phyloP scores from a whole-genome alignment of 2,113 vertebrate species.

The Colaptes auratus region DNA sequence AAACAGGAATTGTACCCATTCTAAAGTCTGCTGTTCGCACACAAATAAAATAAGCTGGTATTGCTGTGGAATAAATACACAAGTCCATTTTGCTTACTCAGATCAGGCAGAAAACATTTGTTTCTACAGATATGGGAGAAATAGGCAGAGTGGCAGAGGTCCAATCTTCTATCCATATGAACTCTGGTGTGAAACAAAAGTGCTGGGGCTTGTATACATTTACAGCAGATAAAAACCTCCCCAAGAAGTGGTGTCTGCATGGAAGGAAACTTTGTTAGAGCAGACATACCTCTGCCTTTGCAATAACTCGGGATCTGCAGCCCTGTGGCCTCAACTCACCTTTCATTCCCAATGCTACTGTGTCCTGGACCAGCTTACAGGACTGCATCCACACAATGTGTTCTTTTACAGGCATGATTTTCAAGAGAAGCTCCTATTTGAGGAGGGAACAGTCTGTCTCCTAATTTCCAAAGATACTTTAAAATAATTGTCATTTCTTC shows the following conservation, averaged over 20 bases:
- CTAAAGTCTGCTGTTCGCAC: background rate
- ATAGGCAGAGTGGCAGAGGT: background rate
- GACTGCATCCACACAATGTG: accelerated
- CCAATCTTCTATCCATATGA: background rate
- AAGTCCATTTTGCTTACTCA: background rate
- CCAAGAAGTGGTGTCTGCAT: background rate
- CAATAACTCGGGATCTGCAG: background rate
- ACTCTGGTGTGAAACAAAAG: background rate
- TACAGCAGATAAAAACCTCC: background rate
- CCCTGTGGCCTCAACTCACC: background rate
- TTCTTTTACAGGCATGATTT: background rate
- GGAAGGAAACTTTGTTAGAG: background rate
- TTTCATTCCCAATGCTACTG: background rate
- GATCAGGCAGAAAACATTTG: background rate
- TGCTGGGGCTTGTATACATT: background rate
- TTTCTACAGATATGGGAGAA: accelerated
- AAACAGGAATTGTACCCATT: background rate
- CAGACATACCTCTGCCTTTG: background rate
- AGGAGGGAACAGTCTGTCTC: background rate
- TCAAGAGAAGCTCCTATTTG: background rate
- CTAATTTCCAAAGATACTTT: background rate
- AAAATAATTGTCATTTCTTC: background rate
- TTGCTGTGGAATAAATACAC: background rate
- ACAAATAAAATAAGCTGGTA: background rate
- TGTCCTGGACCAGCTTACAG: background rate